phyloP scores from a whole-genome alignment of 2,888 invertebrate species.

The Amiota communis region DNA sequence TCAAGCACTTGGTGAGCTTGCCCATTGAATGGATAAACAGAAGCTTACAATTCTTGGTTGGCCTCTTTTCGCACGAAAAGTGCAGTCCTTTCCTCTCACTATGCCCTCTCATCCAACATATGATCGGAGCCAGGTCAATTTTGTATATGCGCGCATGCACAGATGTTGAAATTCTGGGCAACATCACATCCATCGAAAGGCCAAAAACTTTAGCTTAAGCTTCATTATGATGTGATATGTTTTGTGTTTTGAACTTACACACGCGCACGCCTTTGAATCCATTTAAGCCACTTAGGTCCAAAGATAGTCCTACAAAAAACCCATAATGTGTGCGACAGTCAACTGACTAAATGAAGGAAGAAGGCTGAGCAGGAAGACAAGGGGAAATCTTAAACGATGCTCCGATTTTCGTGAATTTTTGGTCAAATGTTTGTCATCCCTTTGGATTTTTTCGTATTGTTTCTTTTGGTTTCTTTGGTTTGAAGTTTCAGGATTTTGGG shows the following conservation, averaged over 20 bases:
- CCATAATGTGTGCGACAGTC: conserved; percentile 13
- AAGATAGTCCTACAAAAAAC: conserved; percentile 21
- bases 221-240: conserved; percentile 34
- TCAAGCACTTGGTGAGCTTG: not conserved
- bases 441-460: conserved; percentile 13
- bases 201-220: not conserved
- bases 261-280: conserved; percentile 43
- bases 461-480: not conserved
- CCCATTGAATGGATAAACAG: not conserved
- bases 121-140: too few relatives aligned
- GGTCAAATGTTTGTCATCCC: conserved; percentile 26
- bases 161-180: conserved; percentile 8
- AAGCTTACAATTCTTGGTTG: not conserved
- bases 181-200: not conserved
- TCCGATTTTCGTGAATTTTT: conserved; percentile 32
- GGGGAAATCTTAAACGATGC: conserved; percentile 2
- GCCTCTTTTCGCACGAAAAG: not conserved
- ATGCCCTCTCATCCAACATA: not conserved
- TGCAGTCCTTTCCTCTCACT: not conserved
- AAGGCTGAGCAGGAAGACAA: not conserved
- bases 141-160: not conserved
- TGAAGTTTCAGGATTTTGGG: not conserved
- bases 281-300: conserved; percentile 62
- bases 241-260: conserved; percentile 19
- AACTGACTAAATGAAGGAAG: not conserved